A percentile compares a stretch with the other conserved stretches of the same genome.
Conservation (phyloP, 2,888 invertebrate genomes). For the Gastracanthus pulcherrimus region DNA sequence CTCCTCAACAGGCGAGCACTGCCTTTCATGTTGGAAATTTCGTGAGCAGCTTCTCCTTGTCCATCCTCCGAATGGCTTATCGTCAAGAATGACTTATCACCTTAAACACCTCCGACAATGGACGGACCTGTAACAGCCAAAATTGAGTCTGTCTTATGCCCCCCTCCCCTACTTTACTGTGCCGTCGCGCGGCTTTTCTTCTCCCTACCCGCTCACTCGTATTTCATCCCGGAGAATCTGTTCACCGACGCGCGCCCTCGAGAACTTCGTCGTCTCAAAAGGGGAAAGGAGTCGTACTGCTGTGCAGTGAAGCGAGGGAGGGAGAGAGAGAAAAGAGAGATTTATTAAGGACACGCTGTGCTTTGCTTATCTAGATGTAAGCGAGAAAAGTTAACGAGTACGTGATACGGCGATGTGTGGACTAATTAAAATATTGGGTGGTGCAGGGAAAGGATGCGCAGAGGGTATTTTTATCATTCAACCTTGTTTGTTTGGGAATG, state of each 20-base stretch:
- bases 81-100: conserved; percentile 74
- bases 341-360: conserved; percentile 47
- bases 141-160: conserved; percentile 68
- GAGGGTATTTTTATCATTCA: neutral
- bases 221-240: conserved; percentile 66
- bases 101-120: conserved; percentile 64
- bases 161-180: neutral
- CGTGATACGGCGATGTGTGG: conserved; percentile 4
- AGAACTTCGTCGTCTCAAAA: conserved; percentile 18
- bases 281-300: neutral
- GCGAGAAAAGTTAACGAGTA: conserved; percentile 15
- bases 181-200: conserved; percentile 30
- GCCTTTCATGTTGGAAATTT: conserved; percentile 37
- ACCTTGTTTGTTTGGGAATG: neutral
- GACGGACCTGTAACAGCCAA: conserved; percentile 65
- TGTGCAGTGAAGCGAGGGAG: neutral
- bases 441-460: neutral
- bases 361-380: conserved; percentile 52
- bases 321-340: conserved; percentile 41
- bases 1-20: neutral
- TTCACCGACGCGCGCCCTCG: neutral
- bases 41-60: conserved; percentile 61
- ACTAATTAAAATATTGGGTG: conserved; percentile 44
- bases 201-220: conserved; percentile 60
- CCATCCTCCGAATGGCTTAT: conserved; percentile 65